Evolutionary conservation across 2,888 invertebrate genomes (phyloP).

Genomic region (Acheta domesticus): DNA sequence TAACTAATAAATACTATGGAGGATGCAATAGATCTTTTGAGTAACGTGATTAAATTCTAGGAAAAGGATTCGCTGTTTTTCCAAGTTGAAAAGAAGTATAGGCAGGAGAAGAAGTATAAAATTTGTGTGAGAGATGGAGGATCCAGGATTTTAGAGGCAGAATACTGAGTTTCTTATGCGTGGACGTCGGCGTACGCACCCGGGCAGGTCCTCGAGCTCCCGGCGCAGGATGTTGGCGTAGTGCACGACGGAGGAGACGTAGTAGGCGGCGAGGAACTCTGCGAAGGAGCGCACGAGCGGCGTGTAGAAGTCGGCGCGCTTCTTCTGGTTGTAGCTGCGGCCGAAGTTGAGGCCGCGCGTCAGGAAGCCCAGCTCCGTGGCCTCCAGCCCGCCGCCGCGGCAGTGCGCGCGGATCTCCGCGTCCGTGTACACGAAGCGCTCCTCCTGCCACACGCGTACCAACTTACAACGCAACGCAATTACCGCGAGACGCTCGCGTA

Average conservation of each 20-base stretch:
- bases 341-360: constrained; percentile 49
- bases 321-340: constrained; percentile 44
- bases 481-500: no score
- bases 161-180: no score
- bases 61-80: no score
- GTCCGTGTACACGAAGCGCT: constrained; percentile 51
- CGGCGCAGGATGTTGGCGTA: constrained; percentile 52
- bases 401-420: constrained; percentile 51
- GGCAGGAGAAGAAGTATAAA: no score
- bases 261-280: constrained; percentile 56
- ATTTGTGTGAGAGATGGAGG: no score
- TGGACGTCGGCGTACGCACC: no score
- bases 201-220: constrained; percentile 53
- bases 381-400: constrained; percentile 42
- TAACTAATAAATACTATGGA: no score
- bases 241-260: constrained; percentile 54
- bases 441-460: background rate
- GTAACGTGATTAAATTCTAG: no score
- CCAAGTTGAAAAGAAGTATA: no score
- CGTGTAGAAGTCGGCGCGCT: constrained; percentile 50
- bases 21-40: no score
- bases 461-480: no score
- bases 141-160: no score
- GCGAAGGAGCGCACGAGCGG: constrained; percentile 53
- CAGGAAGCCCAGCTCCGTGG: constrained; percentile 49